phyloP scores from a whole-genome alignment of 1,140 invertebrate species.

The Aphidius gifuensis region DNA sequence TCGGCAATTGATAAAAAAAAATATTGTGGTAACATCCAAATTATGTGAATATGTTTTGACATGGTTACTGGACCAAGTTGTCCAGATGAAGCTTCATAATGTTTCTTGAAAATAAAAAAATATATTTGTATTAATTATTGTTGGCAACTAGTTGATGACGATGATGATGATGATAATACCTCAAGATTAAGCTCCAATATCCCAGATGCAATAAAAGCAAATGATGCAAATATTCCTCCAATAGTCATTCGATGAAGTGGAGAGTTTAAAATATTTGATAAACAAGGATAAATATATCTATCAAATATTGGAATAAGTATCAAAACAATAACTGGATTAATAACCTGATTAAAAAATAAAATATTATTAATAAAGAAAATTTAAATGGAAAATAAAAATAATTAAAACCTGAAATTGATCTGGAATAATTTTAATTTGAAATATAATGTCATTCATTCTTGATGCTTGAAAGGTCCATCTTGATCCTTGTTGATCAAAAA shows the following conservation, averaged over 20 bases:
- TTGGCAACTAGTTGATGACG: conserved; percentile 1
- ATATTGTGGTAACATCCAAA: conserved; percentile 86
- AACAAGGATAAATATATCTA: conserved; percentile 63
- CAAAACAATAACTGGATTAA: conserved; percentile 84
- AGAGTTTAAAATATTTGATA: conserved; percentile 54
- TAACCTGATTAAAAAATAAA: not conserved
- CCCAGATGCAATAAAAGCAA: conserved; percentile 85
- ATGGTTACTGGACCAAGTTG: conserved; percentile 55
- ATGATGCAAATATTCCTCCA: conserved; percentile 79
- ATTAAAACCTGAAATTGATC: conserved; percentile 81
- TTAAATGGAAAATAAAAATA: no score
- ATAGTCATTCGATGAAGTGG: conserved; percentile 74
- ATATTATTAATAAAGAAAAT: no score
- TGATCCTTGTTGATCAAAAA: conserved; percentile 87
- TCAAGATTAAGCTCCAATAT: conserved; percentile 78
- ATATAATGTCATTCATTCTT: conserved; percentile 79
- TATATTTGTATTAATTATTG: not conserved
- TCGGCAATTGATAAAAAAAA: conserved; percentile 77
- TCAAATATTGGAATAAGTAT: conserved; percentile 86
- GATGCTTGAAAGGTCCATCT: conserved; percentile 94
- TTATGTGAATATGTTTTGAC: conserved; percentile 72
- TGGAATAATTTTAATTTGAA: conserved; percentile 69
- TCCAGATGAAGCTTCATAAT: conserved; percentile 30
- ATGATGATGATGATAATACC: conserved; percentile 44
- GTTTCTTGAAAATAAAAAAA: conserved; percentile 55